phyloP scores from a whole-genome alignment of 1,140 invertebrate genomes.

The Hesperophylax magnus region DNA sequence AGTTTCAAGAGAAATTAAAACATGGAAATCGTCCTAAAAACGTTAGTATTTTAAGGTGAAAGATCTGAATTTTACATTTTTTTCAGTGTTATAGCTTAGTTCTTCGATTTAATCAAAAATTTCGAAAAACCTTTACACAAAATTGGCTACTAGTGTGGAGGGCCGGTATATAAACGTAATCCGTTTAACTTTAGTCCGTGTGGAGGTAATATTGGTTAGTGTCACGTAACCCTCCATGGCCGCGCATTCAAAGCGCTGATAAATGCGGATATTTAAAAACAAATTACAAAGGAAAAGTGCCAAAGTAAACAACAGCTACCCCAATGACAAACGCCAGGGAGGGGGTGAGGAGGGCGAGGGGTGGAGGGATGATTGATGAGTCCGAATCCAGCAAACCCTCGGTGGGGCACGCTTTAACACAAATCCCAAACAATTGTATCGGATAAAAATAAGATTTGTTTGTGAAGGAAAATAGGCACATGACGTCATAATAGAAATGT shows the following conservation, averaged over 20 bases:
- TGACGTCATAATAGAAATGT: background rate
- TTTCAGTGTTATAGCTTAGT: no score
- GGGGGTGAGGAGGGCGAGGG: no score
- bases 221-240: background rate
- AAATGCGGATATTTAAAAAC: conserved; percentile 50
- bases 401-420: conserved; percentile 17
- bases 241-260: conserved; percentile 19
- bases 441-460: conserved; percentile 25
- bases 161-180: no score
- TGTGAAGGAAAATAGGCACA: background rate
- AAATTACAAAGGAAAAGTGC: conserved; percentile 44
- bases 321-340: conserved; percentile 14
- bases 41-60: no score
- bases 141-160: no score
- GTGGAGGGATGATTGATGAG: conserved; percentile 47
- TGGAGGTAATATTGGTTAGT: background rate
- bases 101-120: no score
- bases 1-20: no score
- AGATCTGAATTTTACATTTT: no score
- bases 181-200: no score
- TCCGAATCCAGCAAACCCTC: background rate
- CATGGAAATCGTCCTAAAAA: no score
- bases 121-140: no score
- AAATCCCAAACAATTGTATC: conserved; percentile 10
- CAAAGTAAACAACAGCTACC: conserved; percentile 44